Percentiles rank a stretch among this genome's conserved stretches.
phyloP scores from a whole-genome alignment of 2,113 vertebrate genomes.

The Trichomycterus rosablanca region DNA sequence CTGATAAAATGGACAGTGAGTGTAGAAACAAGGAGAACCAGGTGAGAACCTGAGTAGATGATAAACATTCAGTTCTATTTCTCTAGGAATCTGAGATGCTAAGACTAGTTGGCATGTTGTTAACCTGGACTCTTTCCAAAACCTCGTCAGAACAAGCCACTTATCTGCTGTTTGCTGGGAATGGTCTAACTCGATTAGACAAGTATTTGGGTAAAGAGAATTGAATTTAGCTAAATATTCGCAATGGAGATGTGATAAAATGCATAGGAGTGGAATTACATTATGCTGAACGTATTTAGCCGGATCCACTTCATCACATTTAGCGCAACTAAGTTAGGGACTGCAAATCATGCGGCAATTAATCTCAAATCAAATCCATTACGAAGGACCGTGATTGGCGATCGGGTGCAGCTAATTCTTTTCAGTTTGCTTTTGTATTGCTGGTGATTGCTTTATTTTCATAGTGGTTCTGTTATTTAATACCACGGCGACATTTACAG shows the following conservation, averaged over 20 bases:
- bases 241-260: not conserved
- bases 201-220: constrained; percentile 10
- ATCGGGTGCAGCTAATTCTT: no score
- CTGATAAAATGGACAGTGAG: no score
- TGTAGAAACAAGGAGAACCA: no score
- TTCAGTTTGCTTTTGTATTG: not conserved
- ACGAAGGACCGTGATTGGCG: no score
- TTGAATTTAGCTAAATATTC: not conserved
- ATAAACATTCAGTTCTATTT: no score
- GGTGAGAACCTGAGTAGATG: no score
- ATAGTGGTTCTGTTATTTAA: constrained; percentile 12
- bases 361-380: not conserved
- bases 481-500: constrained; percentile 18
- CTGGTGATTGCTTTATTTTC: no score
- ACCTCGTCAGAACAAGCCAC: not conserved
- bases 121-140: not conserved
- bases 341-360: not conserved
- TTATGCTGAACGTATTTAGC: no score
- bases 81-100: no score
- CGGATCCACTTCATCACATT: not conserved
- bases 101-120: no score
- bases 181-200: constrained; percentile 27
- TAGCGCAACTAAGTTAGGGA: not conserved
- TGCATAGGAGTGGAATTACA: no score
- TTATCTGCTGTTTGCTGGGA: constrained; percentile 13